Evolutionary conservation across 1,140 invertebrate species (phyloP).

Genomic region (Leptoteleia sp.): DNA sequence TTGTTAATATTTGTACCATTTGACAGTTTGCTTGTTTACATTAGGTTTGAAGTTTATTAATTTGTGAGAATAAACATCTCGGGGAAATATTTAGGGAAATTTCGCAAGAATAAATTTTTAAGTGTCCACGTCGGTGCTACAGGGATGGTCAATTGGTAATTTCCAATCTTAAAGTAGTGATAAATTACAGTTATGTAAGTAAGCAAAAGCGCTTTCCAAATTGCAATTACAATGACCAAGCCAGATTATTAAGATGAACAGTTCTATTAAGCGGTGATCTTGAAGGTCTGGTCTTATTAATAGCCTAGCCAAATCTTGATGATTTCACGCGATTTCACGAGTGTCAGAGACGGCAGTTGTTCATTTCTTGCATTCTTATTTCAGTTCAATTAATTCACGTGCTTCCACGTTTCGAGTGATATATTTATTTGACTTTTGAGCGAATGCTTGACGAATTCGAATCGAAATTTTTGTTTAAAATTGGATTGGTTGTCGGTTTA

Average conservation of each 20-base stretch:
- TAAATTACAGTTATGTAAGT: constrained; percentile 2
- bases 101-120: too few relatives aligned
- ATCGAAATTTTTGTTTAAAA: too few relatives aligned
- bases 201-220: not conserved
- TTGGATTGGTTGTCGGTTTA: too few relatives aligned
- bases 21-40: too few relatives aligned
- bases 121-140: not conserved
- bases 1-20: too few relatives aligned
- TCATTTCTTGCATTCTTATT: constrained; percentile 16
- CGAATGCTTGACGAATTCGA: too few relatives aligned
- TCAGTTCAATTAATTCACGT: not conserved
- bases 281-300: constrained; percentile 47
- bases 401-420: not conserved
- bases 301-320: constrained; percentile 37
- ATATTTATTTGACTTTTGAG: not conserved
- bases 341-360: constrained; percentile 18
- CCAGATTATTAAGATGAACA: constrained; percentile 34
- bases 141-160: not conserved
- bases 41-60: too few relatives aligned
- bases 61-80: too few relatives aligned
- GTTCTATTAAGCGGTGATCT: constrained; percentile 26
- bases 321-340: constrained; percentile 12
- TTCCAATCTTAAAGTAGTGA: not conserved
- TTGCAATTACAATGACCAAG: constrained; percentile 11
- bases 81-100: too few relatives aligned